Conservation (phyloP, 2,113 vertebrate species). For the Tyrannus savana region DNA sequence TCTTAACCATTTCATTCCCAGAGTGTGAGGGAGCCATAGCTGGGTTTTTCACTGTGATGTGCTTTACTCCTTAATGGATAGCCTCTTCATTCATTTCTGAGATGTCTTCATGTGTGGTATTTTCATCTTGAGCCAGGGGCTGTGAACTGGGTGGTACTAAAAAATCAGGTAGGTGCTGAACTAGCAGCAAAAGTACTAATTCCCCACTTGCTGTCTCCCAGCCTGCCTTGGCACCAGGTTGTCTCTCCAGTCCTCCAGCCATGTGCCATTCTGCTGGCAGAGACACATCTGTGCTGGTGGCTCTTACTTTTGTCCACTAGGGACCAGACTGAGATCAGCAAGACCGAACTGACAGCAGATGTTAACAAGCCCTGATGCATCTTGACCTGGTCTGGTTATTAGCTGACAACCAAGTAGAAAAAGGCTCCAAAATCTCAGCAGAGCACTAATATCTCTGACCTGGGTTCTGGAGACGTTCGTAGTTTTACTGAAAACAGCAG, state of each 20-base stretch:
- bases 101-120: background rate
- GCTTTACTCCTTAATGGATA: background rate
- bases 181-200: background rate
- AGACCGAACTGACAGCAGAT: background rate
- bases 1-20: background rate
- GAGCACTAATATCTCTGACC: background rate
- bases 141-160: background rate
- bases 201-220: background rate
- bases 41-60: background rate
- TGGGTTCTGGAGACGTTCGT: background rate
- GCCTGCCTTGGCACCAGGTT: background rate
- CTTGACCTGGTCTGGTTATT: background rate
- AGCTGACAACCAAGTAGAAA: background rate
- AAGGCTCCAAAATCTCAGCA: background rate
- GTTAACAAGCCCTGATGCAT: background rate
- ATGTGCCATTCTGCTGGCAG: background rate
- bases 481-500: background rate
- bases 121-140: background rate
- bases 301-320: background rate
- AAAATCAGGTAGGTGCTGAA: background rate
- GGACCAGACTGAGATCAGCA: conserved; percentile 19
- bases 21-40: background rate
- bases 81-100: background rate
- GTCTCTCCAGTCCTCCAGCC: background rate
- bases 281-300: background rate